Evolutionary conservation across 2,113 vertebrate genomes (phyloP), one percentile per base, ranked within the genome.

Genomic region (Tursiops truncatus): DNA sequence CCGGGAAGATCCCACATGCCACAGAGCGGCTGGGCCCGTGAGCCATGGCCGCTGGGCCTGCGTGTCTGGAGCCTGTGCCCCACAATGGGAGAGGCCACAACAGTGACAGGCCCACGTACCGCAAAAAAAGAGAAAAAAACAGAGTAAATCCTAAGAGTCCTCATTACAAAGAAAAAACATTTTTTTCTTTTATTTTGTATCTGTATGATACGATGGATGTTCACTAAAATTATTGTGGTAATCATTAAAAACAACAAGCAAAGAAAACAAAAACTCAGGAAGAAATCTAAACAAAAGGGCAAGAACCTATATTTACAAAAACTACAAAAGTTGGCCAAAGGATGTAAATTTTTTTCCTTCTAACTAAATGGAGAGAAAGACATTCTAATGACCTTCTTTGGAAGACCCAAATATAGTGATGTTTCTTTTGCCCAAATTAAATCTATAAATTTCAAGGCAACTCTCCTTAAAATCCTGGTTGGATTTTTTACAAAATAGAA

Each of bases 381-480:
- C 14, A 28, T 8, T 82, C 7, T 89, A 2, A 14, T 33, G 38
- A 10, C 21, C n/a, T 73, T 56, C n/a, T n/a, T 63, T 47, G 41
- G 67, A 53, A 89, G 26, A 71, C n/a, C 28, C 26, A 63, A 71
- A 58, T 56, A 76, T 4, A 90, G 23, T 53, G 33, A 77, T 71
- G 8, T 84, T 90, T 41, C n/a, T 62, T 76, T 74, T 83, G 36
- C 23, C n/a, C 14, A 86, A 79, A 84, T 62, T 79, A 91, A 85
- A 63, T 86, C 41, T 91, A 41, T 86, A 86, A 50, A 91, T 80
- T 91, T 80, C 63, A 95, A 63, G 41, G 56, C 41, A 63, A 81
- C 18, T 53, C 25, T 28, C 63, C 33, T 58, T 85, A 76, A 93
- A 77, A 94, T 89, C n/a, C 23, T 67, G 74, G 63, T n/a, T 70